Base-by-base conservation (phyloP, 1,140 invertebrate genomes). In the Euwallacea fornicatus region DNA sequence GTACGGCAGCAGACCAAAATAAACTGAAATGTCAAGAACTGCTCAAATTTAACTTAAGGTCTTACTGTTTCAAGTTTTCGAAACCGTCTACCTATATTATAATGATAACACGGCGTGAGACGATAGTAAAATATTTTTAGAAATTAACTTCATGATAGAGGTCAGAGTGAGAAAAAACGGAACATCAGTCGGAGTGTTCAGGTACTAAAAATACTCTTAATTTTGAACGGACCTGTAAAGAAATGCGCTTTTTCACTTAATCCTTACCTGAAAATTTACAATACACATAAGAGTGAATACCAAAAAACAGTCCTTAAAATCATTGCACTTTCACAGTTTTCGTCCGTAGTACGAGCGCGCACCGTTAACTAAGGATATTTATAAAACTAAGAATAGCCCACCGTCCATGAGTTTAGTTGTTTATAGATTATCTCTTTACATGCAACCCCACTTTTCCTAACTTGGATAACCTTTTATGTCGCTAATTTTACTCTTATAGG, bases 341-440 rank as follows among this genome's bases (percentile, higher is more conserved):
- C 54, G 44, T 67, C 66, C 66, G 61, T 71, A 64, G 61, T 71
- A 60, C 73, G 72, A 75, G 64, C 74, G 73, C 71, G 71, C 65
- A 69, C 74, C 72, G 64, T 72, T 73, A 69, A 74, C 72, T 76
- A 75, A 58, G 75, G 76, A 77, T 76, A 74, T 76, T 74, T 77
- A 72, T 69, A 71, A 74, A 78, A 78, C 77, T 77, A 78, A 78
- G 74, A 78, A 78, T 78, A 78, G 77, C 76, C 72, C 76, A 68
- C 72, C 71, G 77, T 78, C 77, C 76, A 77, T 78, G 77, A 78
- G 77, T 78, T 33, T 77, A 76, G 77, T 76, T 78, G 77, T 76
- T 77, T 78, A 77, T 77, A 77, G 77, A 78, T 74, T 76, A 73
- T 78, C 75, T 76, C 71, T 71, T 75, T 69, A 71, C 74, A 75